These are phyloP conservation scores for Acrocephalus arundinaceus DNA, from an alignment of 2,113 vertebrate genomes.

Conservation along the genomic window DNA sequence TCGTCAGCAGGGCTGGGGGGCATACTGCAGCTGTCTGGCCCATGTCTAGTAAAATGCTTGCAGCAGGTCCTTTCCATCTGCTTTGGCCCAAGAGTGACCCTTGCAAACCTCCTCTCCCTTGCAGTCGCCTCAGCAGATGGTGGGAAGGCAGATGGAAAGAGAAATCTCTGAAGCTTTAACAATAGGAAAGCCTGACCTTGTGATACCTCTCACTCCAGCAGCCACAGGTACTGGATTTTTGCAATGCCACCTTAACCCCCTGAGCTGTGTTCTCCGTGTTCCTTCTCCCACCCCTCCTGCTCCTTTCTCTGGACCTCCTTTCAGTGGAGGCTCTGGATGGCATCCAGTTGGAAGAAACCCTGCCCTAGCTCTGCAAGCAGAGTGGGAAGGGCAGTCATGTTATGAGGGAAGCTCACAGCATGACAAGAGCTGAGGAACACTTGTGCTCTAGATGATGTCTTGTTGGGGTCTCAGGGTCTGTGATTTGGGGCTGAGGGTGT, in stretches of 20 bases:
- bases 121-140: slow-evolving; percentile 6
- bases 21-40: slow-evolving; percentile 24
- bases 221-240: neutral
- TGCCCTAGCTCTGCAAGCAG: neutral
- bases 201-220: neutral
- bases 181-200: neutral
- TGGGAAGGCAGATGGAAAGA: neutral
- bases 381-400: neutral
- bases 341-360: neutral
- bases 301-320: neutral
- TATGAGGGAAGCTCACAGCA: neutral
- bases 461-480: neutral
- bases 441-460: neutral
- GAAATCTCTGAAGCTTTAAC: neutral
- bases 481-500: neutral
- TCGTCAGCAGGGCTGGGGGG: neutral
- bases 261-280: neutral
- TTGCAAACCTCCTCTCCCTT: neutral
- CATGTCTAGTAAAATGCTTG: neutral
- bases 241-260: neutral
- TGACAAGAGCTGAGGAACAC: neutral
- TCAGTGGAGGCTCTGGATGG: neutral
- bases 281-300: neutral
- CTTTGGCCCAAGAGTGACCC: slow-evolving; percentile 30
- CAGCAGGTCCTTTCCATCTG: slow-evolving; percentile 57